These are phyloP conservation scores for Noturus placidus DNA, from an alignment of 2,113 vertebrate species.

Conservation along the genomic window DNA sequence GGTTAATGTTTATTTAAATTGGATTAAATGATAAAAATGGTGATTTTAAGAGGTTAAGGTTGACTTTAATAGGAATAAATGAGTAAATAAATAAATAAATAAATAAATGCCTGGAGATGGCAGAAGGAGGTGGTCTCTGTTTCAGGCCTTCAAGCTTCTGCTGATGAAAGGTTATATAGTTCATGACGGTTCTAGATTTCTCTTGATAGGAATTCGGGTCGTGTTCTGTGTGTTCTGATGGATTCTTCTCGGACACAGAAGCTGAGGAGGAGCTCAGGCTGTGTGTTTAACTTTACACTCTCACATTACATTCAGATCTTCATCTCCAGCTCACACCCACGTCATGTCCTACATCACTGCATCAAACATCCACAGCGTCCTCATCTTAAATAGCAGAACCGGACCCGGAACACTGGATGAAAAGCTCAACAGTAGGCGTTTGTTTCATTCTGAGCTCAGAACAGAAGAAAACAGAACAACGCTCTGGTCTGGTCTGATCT, in stretches of 20 bases:
- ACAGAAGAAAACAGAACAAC: background rate
- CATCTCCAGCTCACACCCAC: background rate
- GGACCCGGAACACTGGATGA: background rate
- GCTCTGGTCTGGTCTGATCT: background rate
- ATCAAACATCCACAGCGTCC: no score
- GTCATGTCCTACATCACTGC: no score
- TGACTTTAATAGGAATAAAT: background rate
- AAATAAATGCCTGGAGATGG: background rate
- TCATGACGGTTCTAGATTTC: no score
- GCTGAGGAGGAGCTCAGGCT: background rate
- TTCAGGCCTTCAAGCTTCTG: background rate
- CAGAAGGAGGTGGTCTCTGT: background rate
- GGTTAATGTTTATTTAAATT: background rate
- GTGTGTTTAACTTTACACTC: background rate
- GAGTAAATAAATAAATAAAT: no score
- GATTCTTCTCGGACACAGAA: background rate
- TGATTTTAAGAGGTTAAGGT: background rate
- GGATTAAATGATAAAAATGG: background rate
- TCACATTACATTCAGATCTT: background rate
- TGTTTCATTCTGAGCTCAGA: background rate
- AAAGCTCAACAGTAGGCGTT: background rate
- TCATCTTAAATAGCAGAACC: background rate
- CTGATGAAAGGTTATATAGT: no score
- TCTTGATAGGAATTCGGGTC: no score
- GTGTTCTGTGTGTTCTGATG: no score